Evolutionary conservation across 2,113 vertebrate genomes (phyloP).

Genomic region (Macquaria australasica): DNA sequence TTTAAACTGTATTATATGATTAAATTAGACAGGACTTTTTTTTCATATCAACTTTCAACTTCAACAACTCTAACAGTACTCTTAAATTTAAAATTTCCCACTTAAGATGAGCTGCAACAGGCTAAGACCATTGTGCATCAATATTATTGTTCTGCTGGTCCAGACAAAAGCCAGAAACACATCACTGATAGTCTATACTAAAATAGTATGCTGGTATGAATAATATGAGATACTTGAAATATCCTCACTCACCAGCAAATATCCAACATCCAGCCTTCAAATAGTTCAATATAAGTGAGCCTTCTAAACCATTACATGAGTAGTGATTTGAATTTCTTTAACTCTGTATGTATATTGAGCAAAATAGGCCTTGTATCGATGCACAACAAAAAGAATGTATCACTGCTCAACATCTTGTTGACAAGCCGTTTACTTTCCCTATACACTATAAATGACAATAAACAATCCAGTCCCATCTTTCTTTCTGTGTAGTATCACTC

Average conservation of each 20-base stretch:
- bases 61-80: not conserved
- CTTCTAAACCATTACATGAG: not conserved
- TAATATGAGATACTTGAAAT: not conserved
- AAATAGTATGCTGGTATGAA: not conserved
- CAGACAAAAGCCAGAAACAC: not conserved
- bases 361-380: not conserved
- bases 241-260: not conserved
- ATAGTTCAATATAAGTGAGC: not conserved
- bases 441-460: slow-evolving; percentile 4
- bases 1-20: not conserved
- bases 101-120: not conserved
- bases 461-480: not conserved
- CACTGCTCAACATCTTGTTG: not conserved
- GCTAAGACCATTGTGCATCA: not conserved
- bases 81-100: not conserved
- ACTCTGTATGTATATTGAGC: not conserved
- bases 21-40: not conserved
- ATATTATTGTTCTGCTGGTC: not conserved
- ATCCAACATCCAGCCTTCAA: not conserved
- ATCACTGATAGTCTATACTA: not conserved
- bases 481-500: not conserved
- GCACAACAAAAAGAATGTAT: not conserved
- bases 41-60: not conserved
- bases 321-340: not conserved
- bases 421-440: not conserved